These are phyloP conservation scores for Calypte anna DNA, from an alignment of 2,113 vertebrate species.

Conservation along the genomic window DNA sequence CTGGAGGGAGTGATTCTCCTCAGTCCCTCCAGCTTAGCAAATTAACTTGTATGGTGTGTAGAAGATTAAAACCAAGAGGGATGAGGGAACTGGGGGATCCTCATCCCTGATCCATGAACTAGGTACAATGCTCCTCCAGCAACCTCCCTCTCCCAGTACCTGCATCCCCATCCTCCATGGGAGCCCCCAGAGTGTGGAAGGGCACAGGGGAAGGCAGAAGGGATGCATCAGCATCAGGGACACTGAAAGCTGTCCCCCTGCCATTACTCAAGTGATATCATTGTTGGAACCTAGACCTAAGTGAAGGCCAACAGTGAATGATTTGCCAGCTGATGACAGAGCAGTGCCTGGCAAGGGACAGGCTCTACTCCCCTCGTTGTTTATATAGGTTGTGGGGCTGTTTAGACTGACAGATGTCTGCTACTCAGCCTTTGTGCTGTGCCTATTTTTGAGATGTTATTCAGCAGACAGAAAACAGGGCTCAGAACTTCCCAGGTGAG, in stretches of 20 bases:
- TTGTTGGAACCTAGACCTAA: background rate
- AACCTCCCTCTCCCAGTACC: no score
- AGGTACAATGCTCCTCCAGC: background rate
- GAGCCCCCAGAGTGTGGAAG: background rate
- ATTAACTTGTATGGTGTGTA: background rate
- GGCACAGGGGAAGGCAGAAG: background rate
- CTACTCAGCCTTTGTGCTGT: background rate
- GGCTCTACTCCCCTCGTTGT: background rate
- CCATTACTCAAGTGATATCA: background rate
- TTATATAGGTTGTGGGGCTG: background rate
- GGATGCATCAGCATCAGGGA: background rate
- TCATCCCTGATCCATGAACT: background rate
- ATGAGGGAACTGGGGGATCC: fast-evolving
- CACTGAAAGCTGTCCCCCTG: background rate
- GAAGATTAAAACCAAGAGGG: background rate
- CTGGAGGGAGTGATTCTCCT: background rate
- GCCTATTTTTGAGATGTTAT: background rate
- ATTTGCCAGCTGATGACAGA: background rate
- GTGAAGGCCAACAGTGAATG: background rate
- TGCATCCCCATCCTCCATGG: background rate
- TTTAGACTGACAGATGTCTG: background rate
- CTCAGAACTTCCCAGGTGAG: background rate
- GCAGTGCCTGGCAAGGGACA: background rate
- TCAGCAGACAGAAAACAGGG: background rate
- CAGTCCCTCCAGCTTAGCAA: background rate